Evolutionary conservation across 2,888 invertebrate genomes (phyloP).

Genomic region (Cremastinae sp.): DNA sequence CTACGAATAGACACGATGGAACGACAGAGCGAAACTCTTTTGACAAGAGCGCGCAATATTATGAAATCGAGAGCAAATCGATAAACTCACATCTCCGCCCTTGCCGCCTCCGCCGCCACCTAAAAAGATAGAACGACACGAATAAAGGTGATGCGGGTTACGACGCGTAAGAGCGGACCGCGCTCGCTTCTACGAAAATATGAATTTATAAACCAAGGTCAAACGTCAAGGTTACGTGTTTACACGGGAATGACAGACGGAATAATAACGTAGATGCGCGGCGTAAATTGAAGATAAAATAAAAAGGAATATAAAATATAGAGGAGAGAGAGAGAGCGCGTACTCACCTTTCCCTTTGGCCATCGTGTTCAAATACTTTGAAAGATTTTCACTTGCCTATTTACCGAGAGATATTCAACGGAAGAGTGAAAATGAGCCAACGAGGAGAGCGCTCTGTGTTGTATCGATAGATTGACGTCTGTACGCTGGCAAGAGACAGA

Average conservation of each 20-base stretch:
- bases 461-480: conserved; percentile 18
- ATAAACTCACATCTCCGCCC: conserved; percentile 67
- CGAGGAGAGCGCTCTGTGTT: conserved; percentile 1
- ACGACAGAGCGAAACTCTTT: no score
- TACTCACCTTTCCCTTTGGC: conserved; percentile 71
- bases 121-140: conserved; percentile 50
- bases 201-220: conserved; percentile 45
- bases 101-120: conserved; percentile 68
- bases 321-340: not conserved
- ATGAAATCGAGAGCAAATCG: conserved; percentile 14
- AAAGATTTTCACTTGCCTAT: conserved; percentile 32
- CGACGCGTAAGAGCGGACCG: not conserved
- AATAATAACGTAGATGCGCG: no score
- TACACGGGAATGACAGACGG: conserved; percentile 8
- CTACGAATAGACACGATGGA: no score
- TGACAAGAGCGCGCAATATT: not conserved
- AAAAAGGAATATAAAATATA: no score
- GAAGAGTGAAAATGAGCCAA: not conserved
- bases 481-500: conserved; percentile 35
- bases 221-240: conserved; percentile 46
- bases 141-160: no score
- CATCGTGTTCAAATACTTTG: conserved; percentile 57
- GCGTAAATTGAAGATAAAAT: no score
- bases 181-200: not conserved
- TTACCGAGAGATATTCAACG: conserved; percentile 31